A percentile compares a stretch with the other conserved stretches of the same genome.
Conservation (phyloP, 2,797 vertebrate species). For the Moxostoma hubbsi region DNA sequence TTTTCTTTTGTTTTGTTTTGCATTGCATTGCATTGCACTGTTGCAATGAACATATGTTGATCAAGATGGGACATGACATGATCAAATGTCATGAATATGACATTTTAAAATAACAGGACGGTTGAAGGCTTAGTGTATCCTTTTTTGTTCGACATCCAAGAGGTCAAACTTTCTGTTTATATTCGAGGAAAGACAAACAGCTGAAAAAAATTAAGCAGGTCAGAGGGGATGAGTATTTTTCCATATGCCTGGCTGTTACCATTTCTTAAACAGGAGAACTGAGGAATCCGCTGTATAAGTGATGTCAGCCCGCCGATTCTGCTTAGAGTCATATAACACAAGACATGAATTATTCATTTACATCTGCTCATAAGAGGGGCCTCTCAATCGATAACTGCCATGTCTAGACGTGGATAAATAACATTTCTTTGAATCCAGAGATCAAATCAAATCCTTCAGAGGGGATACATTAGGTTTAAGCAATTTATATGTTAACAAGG, state of each 20-base stretch:
- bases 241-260: slow-evolving; percentile 51
- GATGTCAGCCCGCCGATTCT: slow-evolving; percentile 38
- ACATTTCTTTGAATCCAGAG: neutral
- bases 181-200: slow-evolving; percentile 57
- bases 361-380: slow-evolving; percentile 8
- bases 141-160: neutral
- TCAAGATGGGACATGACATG: too few species aligned
- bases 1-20: too few species aligned
- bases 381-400: slow-evolving; percentile 30
- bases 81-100: too few species aligned
- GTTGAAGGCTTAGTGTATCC: too few species aligned
- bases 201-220: slow-evolving; percentile 56
- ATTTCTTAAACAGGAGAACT: slow-evolving; percentile 45
- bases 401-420: slow-evolving; percentile 47
- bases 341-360: slow-evolving; percentile 50
- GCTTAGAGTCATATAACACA: slow-evolving; percentile 12
- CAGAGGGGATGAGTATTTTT: slow-evolving; percentile 59
- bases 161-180: slow-evolving; percentile 51
- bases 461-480: neutral
- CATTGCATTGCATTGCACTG: too few species aligned
- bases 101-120: too few species aligned
- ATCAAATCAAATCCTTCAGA: neutral
- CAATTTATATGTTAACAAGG: slow-evolving; percentile 30
- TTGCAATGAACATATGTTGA: too few species aligned
- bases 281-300: slow-evolving; percentile 34